phyloP scores from a whole-genome alignment of 1,140 invertebrate species.

The Orius laevigatus region DNA sequence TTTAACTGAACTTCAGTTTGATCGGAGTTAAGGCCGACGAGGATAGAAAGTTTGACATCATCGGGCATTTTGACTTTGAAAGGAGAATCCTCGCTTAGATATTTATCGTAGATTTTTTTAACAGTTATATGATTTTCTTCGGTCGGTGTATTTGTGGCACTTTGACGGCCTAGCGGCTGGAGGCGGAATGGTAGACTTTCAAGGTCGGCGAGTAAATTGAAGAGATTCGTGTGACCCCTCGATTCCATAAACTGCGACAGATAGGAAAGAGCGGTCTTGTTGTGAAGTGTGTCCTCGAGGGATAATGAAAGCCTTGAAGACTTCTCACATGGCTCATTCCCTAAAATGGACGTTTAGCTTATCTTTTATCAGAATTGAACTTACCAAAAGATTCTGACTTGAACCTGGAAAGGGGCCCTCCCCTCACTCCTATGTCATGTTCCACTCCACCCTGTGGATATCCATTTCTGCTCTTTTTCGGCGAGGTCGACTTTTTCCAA shows the following conservation, averaged over 20 bases:
- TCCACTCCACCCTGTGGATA: conserved; percentile 1
- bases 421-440: neutral
- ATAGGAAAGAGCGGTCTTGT: conserved; percentile 15
- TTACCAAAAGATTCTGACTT: conserved; percentile 10
- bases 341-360: conserved; percentile 11
- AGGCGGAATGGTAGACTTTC: conserved; percentile 10
- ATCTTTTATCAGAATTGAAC: no score
- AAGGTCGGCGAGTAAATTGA: conserved; percentile 12
- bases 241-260: conserved; percentile 16
- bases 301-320: conserved; percentile 14
- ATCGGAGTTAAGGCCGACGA: neutral
- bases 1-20: neutral
- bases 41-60: neutral
- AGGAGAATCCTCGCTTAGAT: conserved; percentile 1
- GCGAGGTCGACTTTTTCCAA: conserved; percentile 15
- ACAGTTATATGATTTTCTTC: neutral
- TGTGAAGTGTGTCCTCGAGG: conserved; percentile 14
- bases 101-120: neutral
- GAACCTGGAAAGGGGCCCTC: conserved; percentile 13
- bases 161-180: neutral
- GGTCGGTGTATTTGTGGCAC: neutral
- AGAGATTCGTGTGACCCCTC: conserved; percentile 10
- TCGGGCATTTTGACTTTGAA: conserved; percentile 1
- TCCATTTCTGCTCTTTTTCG: conserved; percentile 12
- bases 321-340: conserved; percentile 5